Conservation (phyloP, 2,888 invertebrate genomes). For the Tenthredo livida region DNA sequence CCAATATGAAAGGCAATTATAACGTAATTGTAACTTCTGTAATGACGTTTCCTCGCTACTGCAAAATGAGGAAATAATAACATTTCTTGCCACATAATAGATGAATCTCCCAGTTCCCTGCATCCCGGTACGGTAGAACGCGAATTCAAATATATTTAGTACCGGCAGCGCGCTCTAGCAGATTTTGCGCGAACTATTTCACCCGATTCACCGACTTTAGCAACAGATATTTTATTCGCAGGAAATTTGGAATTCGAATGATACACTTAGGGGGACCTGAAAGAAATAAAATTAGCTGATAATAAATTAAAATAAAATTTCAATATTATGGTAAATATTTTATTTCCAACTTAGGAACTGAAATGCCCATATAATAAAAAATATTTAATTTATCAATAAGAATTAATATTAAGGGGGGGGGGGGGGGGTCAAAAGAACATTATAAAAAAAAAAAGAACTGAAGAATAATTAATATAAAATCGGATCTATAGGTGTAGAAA, state of each 20-base stretch:
- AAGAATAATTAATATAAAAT: slow-evolving; percentile 65
- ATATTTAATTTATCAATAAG: slow-evolving; percentile 68
- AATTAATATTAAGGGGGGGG: slow-evolving; percentile 65
- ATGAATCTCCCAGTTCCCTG: slow-evolving; percentile 12
- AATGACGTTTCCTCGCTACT: slow-evolving; percentile 51
- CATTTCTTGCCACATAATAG: slow-evolving; percentile 7
- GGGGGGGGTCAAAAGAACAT: slow-evolving; percentile 64
- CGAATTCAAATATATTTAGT: slow-evolving; percentile 6
- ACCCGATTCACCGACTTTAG: background rate
- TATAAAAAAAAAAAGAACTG: slow-evolving; percentile 57
- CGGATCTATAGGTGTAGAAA: slow-evolving; percentile 66
- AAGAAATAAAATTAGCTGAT: background rate
- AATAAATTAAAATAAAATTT: background rate
- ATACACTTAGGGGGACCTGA: background rate
- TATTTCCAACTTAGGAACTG: slow-evolving; percentile 74
- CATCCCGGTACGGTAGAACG: slow-evolving; percentile 26
- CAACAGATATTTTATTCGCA: background rate
- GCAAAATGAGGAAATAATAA: slow-evolving; percentile 47
- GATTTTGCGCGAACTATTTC: background rate
- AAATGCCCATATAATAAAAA: slow-evolving; percentile 74
- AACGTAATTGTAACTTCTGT: slow-evolving; percentile 58
- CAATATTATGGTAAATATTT: slow-evolving; percentile 68
- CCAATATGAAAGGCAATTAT: slow-evolving; percentile 58
- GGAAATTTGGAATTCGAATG: background rate
- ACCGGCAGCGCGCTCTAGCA: slow-evolving; percentile 17